These are phyloP conservation scores for Budorcas taxicolor DNA, from an alignment of 2,113 vertebrate genomes.

Conservation along the genomic window DNA sequence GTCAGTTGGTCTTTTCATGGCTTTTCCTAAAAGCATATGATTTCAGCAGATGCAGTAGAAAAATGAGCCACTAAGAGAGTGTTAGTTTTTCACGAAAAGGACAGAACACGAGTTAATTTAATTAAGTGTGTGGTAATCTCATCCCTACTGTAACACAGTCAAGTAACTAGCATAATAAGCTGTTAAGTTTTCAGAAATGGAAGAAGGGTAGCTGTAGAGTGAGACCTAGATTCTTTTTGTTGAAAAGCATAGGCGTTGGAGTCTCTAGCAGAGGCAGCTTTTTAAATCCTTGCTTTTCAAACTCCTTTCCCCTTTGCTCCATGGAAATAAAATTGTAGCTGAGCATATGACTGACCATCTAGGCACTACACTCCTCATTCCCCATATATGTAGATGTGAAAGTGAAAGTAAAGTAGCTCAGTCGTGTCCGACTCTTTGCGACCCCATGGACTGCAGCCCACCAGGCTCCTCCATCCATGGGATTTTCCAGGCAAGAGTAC, in stretches of 20 bases:
- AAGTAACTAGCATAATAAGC: not conserved
- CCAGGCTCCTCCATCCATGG: too few relatives aligned
- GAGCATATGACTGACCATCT: not conserved
- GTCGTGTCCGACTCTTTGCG: too few relatives aligned
- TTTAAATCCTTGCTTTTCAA: not conserved
- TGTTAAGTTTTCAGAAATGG: not conserved
- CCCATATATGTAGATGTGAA: not conserved
- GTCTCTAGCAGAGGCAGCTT: not conserved
- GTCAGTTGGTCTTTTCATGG: not conserved
- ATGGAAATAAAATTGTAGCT: not conserved
- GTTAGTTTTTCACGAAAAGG: not conserved
- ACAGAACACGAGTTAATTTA: not conserved
- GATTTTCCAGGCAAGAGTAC: too few relatives aligned
- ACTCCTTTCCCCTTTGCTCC: not conserved
- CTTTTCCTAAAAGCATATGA: slow-evolving; percentile 5
- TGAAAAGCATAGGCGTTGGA: not conserved
- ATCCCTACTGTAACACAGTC: not conserved
- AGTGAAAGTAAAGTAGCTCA: too few relatives aligned
- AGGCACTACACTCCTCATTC: not conserved
- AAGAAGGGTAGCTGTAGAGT: not conserved
- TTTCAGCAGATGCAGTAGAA: not conserved
- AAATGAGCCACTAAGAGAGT: not conserved
- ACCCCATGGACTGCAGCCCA: too few relatives aligned
- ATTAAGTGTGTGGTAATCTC: not conserved
- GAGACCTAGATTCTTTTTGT: not conserved